Evolutionary conservation across 2,113 vertebrate genomes (phyloP).

Genomic region (Hymenochirus boettgeri): DNA sequence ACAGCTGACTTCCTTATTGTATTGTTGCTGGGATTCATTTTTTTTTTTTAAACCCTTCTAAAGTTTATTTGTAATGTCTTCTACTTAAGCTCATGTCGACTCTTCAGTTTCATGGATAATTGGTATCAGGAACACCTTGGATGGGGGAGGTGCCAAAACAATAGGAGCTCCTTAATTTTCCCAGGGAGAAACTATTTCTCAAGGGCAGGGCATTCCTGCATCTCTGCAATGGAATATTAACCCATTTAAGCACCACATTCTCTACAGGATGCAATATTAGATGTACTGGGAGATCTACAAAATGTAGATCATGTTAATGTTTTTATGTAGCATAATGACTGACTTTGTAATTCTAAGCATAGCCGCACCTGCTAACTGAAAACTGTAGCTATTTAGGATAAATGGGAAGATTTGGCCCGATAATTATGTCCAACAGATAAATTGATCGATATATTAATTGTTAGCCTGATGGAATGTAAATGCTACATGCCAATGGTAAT

Average conservation of each 20-base stretch:
- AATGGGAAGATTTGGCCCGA: too few species aligned
- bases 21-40: background rate
- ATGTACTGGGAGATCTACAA: too few species aligned
- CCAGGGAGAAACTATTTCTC: background rate
- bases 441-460: too few species aligned
- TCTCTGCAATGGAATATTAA: background rate
- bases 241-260: background rate
- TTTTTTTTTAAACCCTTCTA: background rate
- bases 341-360: too few species aligned
- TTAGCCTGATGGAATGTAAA: too few species aligned
- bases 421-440: too few species aligned
- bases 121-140: conserved; percentile 2
- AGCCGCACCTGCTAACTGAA: too few species aligned
- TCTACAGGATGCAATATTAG: too few species aligned
- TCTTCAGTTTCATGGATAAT: conserved; percentile 13
- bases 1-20: background rate
- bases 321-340: too few species aligned
- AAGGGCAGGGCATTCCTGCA: background rate
- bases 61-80: background rate
- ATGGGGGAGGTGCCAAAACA: background rate
- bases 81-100: background rate
- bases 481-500: too few species aligned
- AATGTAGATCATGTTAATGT: too few species aligned
- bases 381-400: too few species aligned
- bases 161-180: conserved; percentile 1